These are phyloP conservation scores for Abramis brama DNA, from an alignment of 2,113 vertebrate genomes.

Conservation along the genomic window DNA sequence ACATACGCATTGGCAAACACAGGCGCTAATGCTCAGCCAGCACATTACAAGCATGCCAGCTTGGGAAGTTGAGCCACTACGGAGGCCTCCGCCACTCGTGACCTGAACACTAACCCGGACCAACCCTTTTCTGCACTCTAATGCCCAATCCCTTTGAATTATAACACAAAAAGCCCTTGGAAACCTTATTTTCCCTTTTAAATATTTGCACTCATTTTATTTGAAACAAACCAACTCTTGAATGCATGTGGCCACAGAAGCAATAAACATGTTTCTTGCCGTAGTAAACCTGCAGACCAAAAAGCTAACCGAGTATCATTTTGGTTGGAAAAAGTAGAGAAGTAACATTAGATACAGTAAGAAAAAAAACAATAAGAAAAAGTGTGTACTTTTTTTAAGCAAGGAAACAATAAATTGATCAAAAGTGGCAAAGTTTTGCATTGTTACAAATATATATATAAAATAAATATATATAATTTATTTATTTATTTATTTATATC, in stretches of 20 bases:
- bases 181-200: neutral
- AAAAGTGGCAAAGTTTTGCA: neutral
- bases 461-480: no score
- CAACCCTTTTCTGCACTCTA: neutral
- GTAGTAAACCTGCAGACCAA: neutral
- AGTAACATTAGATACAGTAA: neutral
- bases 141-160: neutral
- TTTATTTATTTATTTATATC: no score
- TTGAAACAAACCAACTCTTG: neutral
- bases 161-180: neutral
- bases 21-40: neutral
- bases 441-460: neutral
- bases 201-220: neutral
- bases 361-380: neutral
- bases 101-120: neutral
- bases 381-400: neutral
- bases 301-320: neutral
- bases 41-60: neutral
- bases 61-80: neutral
- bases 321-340: neutral
- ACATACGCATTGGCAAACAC: neutral
- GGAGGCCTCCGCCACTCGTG: neutral
- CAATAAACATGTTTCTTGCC: neutral
- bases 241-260: neutral
- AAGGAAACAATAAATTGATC: neutral